Conservation (phyloP, 2,113 vertebrate genomes). For the Mesitornis unicolor region DNA sequence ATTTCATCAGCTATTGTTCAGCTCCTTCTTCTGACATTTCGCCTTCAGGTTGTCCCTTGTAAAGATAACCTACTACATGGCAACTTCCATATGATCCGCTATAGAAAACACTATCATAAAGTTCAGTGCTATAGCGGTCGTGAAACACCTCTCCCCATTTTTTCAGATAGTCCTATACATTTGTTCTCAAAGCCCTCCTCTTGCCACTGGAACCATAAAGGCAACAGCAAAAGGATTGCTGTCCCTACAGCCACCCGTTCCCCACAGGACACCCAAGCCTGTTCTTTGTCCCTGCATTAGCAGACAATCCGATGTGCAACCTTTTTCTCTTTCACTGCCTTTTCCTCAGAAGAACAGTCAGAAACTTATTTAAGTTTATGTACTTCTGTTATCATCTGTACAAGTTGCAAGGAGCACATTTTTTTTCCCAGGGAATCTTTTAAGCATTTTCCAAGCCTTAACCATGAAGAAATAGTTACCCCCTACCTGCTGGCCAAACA, state of each 20-base stretch:
- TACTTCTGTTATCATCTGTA: not conserved
- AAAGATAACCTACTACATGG: not conserved
- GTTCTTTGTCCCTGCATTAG: not conserved
- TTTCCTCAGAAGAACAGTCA: not conserved
- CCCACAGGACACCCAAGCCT: not conserved
- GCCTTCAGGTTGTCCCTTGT: not conserved
- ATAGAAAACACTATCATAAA: not conserved
- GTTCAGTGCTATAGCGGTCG: not conserved
- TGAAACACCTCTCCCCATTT: not conserved
- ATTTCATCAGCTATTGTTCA: not conserved
- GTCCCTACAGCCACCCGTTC: not conserved
- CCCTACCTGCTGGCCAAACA: conserved; percentile 23
- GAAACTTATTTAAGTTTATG: not conserved
- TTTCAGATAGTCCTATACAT: not conserved
- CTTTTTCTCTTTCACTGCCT: not conserved
- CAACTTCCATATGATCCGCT: not conserved
- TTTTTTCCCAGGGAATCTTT: not conserved
- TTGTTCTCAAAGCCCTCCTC: not conserved
- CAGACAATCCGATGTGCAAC: not conserved
- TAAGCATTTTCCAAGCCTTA: not conserved
- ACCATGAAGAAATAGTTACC: not conserved
- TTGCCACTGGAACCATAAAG: not conserved
- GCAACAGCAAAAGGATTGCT: not conserved
- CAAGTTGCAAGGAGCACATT: not conserved
- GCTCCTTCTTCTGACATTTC: not conserved